phyloP scores from a whole-genome alignment of 2,888 invertebrate genomes.

The Stenichneumon culpator region DNA sequence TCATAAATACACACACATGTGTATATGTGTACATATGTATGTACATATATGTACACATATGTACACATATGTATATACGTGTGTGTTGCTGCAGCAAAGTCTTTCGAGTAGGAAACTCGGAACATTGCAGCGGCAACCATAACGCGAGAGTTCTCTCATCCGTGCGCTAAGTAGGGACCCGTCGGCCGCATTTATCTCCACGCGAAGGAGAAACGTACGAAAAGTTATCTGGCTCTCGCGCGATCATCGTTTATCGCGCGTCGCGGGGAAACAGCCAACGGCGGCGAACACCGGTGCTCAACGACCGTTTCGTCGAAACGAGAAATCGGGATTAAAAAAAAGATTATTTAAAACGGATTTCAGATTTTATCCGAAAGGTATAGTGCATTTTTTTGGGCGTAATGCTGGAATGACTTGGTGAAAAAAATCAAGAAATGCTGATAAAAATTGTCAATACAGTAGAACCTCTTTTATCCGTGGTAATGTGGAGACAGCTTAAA shows the following conservation, averaged over 20 bases:
- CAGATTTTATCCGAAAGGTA: too few relatives aligned
- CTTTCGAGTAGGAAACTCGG: constrained; percentile 29
- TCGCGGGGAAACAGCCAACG: constrained; percentile 55
- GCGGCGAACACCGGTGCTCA: constrained; percentile 49
- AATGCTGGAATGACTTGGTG: too few relatives aligned
- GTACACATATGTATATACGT: not conserved
- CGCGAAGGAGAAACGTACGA: constrained; percentile 63
- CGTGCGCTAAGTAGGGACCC: constrained; percentile 75
- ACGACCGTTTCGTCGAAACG: constrained; percentile 35
- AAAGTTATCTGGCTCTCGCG: constrained; percentile 31
- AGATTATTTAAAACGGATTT: not conserved
- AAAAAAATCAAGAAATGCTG: too few relatives aligned
- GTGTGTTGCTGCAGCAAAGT: constrained; percentile 43
- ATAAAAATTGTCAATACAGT: too few relatives aligned
- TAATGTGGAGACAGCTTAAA: too few relatives aligned
- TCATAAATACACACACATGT: constrained; percentile 8
- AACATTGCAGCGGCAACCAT: constrained; percentile 53
- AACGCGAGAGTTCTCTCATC: constrained; percentile 57
- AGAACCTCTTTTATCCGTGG: too few relatives aligned
- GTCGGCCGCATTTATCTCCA: constrained; percentile 72
- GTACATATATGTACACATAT: not conserved
- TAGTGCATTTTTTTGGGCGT: too few relatives aligned
- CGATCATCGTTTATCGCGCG: constrained; percentile 67
- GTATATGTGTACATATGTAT: not conserved
- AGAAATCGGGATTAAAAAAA: constrained; percentile 38